Percentiles rank a stretch among this genome's conserved stretches.
Conservation (phyloP, 2,113 vertebrate species). For the Xiphophorus maculatus region DNA sequence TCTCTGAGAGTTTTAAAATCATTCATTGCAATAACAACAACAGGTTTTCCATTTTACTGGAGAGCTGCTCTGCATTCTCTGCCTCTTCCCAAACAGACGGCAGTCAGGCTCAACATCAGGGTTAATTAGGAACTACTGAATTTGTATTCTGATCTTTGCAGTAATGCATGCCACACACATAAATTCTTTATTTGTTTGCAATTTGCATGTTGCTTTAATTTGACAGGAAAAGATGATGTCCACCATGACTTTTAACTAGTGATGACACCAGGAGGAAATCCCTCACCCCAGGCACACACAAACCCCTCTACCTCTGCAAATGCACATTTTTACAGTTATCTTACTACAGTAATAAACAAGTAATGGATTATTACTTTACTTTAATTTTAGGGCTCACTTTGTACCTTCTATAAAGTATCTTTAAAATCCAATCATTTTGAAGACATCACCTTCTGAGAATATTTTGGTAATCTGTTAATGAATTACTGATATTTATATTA, state of each 20-base stretch:
- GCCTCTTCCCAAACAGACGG: background rate
- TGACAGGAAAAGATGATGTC: background rate
- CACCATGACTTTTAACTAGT: background rate
- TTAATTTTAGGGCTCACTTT: background rate
- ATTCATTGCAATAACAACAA: too few relatives aligned
- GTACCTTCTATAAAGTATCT: background rate
- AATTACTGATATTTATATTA: too few relatives aligned
- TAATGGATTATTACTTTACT: background rate
- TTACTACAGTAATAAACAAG: background rate
- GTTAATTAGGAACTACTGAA: background rate
- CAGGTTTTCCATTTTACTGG: too few relatives aligned
- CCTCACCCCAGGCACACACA: background rate
- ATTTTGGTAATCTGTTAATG: too few relatives aligned
- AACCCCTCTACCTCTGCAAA: background rate
- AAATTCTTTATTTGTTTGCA: too few relatives aligned
- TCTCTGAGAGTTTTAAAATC: too few relatives aligned
- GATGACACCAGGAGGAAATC: background rate
- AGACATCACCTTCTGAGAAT: too few relatives aligned
- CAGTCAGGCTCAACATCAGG: background rate
- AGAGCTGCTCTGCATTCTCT: background rate
- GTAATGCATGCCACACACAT: background rate
- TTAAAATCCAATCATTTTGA: background rate
- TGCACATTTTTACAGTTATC: background rate
- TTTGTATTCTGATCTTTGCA: background rate
- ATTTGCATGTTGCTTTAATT: background rate